Conservation (phyloP, 2,797 vertebrate species). For the Threskiornis aethiopicus region DNA sequence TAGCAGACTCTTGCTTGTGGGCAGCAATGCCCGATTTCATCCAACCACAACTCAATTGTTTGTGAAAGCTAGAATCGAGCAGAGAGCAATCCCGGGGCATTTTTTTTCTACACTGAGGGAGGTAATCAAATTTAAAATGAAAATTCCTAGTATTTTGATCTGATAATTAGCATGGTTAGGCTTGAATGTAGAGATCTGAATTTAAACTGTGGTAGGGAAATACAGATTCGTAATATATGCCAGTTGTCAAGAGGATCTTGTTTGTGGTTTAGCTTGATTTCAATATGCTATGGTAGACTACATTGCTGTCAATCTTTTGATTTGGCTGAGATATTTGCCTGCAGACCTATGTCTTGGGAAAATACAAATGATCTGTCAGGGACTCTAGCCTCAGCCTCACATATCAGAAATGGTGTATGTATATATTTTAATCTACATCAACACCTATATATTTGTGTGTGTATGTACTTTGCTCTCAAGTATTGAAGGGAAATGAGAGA, state of each 20-base stretch:
- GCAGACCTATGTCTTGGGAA: not conserved
- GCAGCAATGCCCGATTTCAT: not conserved
- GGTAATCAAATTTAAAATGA: not conserved
- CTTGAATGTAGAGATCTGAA: not conserved
- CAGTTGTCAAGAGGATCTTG: not conserved
- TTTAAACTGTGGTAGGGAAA: not conserved
- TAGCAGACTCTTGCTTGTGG: not conserved
- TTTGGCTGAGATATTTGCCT: not conserved
- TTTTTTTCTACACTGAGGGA: not conserved
- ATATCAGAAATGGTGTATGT: not conserved
- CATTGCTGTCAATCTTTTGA: not conserved
- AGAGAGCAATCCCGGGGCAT: not conserved
- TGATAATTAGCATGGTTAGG: not conserved
- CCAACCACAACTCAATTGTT: not conserved
- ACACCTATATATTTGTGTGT: not conserved
- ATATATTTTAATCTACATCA: not conserved
- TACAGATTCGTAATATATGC: not conserved
- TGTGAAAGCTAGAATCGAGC: not conserved
- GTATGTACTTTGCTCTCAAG: not conserved
- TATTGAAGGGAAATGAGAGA: not conserved
- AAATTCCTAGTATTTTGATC: not conserved
- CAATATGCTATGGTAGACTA: not conserved
- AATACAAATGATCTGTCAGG: not conserved
- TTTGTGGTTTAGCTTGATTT: not conserved
- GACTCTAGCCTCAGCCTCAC: not conserved